A percentile compares a stretch with the other conserved stretches of the same genome.
phyloP scores from a whole-genome alignment of 1,140 invertebrate species.

The Drosophila sturtevanti region DNA sequence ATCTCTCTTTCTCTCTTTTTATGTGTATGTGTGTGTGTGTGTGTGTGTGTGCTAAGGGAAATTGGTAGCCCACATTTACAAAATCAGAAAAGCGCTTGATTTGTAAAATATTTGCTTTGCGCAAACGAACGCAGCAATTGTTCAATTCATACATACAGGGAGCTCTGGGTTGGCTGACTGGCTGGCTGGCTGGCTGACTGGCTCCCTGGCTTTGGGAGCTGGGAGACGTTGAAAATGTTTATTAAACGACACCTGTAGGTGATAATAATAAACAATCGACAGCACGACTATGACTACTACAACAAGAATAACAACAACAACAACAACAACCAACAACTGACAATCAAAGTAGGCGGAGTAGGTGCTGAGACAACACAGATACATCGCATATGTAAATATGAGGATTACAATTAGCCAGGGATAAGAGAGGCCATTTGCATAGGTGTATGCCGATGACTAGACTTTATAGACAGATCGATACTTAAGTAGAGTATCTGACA shows the following conservation, averaged over 20 bases:
- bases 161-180: conserved; percentile 26
- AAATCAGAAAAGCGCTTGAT: conserved; percentile 82
- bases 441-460: not conserved
- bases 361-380: not conserved
- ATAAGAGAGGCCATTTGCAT: conserved; percentile 5
- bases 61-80: conserved; percentile 82
- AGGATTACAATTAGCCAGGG: conserved; percentile 52
- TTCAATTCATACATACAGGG: conserved; percentile 72
- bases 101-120: conserved; percentile 82
- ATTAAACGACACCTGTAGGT: conserved; percentile 80
- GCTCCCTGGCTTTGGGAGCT: conserved; percentile 28
- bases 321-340: conserved; percentile 39
- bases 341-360: conserved; percentile 55
- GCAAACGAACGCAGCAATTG: conserved; percentile 81
- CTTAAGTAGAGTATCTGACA: not conserved
- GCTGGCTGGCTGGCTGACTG: conserved; percentile 13
- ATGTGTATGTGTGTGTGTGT: conserved; percentile 9
- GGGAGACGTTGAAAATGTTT: conserved; percentile 67
- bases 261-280: conserved; percentile 80
- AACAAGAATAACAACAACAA: conserved; percentile 26
- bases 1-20: not conserved
- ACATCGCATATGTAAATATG: conserved; percentile 47
- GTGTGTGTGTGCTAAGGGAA: conserved; percentile 69
- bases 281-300: conserved; percentile 47
- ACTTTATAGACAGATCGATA: not conserved